phyloP scores from a whole-genome alignment of 2,113 vertebrate genomes.

The Sarotherodon lohbergeri region DNA sequence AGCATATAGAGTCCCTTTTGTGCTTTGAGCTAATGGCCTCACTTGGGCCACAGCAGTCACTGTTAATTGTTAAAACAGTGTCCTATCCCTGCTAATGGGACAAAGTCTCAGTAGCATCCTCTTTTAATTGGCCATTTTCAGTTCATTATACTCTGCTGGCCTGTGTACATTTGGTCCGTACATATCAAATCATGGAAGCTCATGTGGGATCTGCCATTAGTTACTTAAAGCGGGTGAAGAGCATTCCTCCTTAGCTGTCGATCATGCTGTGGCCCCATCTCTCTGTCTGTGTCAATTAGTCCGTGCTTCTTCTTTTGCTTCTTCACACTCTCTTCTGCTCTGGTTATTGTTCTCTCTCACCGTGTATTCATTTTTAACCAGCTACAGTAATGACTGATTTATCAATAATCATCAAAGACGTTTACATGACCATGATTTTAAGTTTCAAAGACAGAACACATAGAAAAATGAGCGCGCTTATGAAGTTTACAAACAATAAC shows the following conservation, averaged over 20 bases:
- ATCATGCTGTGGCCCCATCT: not conserved
- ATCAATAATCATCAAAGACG: not conserved
- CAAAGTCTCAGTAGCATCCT: not conserved
- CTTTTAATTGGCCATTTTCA: slow-evolving; percentile 14
- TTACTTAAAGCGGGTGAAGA: not conserved
- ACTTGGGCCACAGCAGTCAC: slow-evolving; percentile 2
- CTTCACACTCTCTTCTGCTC: not conserved
- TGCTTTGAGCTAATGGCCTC: slow-evolving; percentile 4
- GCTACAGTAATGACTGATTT: not conserved
- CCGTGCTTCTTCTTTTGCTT: not conserved
- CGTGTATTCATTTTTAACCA: not conserved
- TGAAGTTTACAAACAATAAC: slow-evolving; percentile 2
- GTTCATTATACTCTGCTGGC: not conserved
- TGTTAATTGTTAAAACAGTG: slow-evolving; percentile 5
- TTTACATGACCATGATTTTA: not conserved
- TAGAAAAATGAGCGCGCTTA: not conserved
- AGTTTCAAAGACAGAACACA: not conserved
- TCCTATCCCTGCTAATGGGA: not conserved
- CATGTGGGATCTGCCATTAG: not conserved
- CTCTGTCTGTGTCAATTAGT: not conserved
- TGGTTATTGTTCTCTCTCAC: not conserved
- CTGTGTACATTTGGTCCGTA: not conserved
- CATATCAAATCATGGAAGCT: not conserved
- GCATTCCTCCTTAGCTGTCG: not conserved
- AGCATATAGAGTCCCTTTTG: not conserved